Evolutionary conservation across 2,797 vertebrate genomes (phyloP).

Genomic region (Buceros bicornis): DNA sequence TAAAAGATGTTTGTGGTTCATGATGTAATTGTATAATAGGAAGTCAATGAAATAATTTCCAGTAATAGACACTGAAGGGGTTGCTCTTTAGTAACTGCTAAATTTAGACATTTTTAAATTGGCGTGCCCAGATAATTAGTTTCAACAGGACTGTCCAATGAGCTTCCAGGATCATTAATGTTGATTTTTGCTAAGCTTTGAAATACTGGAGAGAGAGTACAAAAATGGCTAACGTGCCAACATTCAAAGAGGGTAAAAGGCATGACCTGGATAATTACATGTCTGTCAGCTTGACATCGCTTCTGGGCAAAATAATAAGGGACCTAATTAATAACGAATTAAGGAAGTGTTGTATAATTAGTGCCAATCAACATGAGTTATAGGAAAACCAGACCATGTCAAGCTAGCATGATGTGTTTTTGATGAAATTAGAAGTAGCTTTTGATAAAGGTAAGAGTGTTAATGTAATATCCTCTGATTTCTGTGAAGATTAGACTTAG

Average conservation of each 20-base stretch:
- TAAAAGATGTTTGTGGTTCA: neutral
- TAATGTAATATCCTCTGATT: neutral
- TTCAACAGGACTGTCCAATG: constrained; percentile 44
- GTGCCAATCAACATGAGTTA: constrained; percentile 66
- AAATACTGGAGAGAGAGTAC: constrained; percentile 5
- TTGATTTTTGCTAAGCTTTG: constrained; percentile 41
- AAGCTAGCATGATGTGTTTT: constrained; percentile 47
- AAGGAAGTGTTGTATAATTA: constrained; percentile 67
- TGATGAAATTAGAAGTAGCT: constrained; percentile 44
- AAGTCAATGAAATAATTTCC: neutral
- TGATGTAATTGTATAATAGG: neutral
- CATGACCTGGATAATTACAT: constrained; percentile 67
- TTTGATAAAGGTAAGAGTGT: constrained; percentile 27
- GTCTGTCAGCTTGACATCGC: constrained; percentile 62
- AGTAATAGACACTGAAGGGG: neutral
- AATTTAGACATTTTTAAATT: constrained; percentile 53
- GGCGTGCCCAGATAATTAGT: neutral
- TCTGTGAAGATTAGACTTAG: neutral
- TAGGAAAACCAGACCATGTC: constrained; percentile 30
- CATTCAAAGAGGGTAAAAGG: constrained; percentile 60
- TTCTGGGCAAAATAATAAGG: constrained; percentile 69
- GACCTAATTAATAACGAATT: constrained; percentile 72
- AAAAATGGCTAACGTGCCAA: constrained; percentile 43
- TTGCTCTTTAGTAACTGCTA: constrained; percentile 9
- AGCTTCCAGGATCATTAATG: constrained; percentile 33